Conservation (phyloP, 1,140 invertebrate genomes). For the Atta colombica region DNA sequence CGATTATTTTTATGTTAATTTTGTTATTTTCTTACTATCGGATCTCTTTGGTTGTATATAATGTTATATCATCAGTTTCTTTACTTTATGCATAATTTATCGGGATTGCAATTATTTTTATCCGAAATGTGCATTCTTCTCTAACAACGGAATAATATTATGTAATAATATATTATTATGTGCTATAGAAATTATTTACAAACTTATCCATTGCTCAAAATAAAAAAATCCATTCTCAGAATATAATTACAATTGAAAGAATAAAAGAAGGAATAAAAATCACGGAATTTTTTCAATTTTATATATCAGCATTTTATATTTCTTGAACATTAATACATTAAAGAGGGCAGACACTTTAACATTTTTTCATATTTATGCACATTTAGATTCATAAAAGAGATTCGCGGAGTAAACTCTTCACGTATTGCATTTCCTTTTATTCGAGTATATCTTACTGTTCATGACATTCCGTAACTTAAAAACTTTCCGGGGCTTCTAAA, state of each 20-base stretch:
- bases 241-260: background rate
- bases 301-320: background rate
- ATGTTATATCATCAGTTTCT: constrained; percentile 56
- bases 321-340: background rate
- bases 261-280: constrained; percentile 13
- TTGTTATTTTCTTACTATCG: constrained; percentile 44
- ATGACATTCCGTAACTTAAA: constrained; percentile 42
- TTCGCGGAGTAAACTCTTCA: constrained; percentile 22
- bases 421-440: constrained; percentile 46
- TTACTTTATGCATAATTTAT: constrained; percentile 68
- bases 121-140: background rate
- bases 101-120: constrained; percentile 56
- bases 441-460: constrained; percentile 38
- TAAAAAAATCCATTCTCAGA: background rate
- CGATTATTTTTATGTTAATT: background rate
- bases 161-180: background rate
- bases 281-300: background rate
- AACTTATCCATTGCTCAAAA: constrained; percentile 9
- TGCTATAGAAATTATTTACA: background rate
- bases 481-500: constrained; percentile 46
- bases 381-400: background rate
- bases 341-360: background rate
- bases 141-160: background rate
- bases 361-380: constrained; percentile 8
- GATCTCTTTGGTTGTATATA: background rate